Evolutionary conservation across 2,113 vertebrate species (phyloP), one percentile per base, ranked within the genome.

Genomic region (Sminthopsis crassicaudata): DNA sequence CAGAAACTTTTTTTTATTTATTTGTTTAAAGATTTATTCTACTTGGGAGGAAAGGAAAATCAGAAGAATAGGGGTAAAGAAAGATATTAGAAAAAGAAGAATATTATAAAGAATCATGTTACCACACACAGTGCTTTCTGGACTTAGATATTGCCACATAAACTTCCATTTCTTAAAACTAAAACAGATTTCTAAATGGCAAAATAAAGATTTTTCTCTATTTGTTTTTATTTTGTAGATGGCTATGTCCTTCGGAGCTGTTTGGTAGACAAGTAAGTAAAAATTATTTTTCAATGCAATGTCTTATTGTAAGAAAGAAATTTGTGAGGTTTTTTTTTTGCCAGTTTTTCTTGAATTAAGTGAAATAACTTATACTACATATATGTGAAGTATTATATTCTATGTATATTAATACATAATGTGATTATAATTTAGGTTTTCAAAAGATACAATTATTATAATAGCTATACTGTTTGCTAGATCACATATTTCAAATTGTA

Each of bases 211-310:
- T 9, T 91, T 96, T 96, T 96, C 46, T 94, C 6, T 90, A 27
- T 96, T 91, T 97, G n/a, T 97, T 97, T 98, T 94, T 54, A 51
- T 98, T 97, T 98, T 98, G 93, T 98, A 99, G 99, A 99, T 98
- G 99, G 99, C 94, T 99, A 99, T 7, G 99, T 99, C 91, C 98
- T 97, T 25, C 98, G 97, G 96, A 98, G 98, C 97, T 94, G 99
- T 96, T 98, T 99, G 95, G 97, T 95, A 10, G 95, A 97, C 46
- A 99, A 99, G 99, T 99, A 99, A 99, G 99, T 98, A 57, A 84
- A 84, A 53, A 92, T 95, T 93, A 95, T 88, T 60, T 96, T 92
- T 54, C 92, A 9, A 1, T 57, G 27, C 25, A 54, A 42, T 90
- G 89, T 42, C 22, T 91, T 95, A 2, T 67, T 42, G n/a, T 7